A percentile compares a stretch with the other conserved stretches of the same genome.
These are phyloP conservation scores for Harpegnathos saltator DNA, from an alignment of 1,140 invertebrate genomes.

Conservation along the genomic window DNA sequence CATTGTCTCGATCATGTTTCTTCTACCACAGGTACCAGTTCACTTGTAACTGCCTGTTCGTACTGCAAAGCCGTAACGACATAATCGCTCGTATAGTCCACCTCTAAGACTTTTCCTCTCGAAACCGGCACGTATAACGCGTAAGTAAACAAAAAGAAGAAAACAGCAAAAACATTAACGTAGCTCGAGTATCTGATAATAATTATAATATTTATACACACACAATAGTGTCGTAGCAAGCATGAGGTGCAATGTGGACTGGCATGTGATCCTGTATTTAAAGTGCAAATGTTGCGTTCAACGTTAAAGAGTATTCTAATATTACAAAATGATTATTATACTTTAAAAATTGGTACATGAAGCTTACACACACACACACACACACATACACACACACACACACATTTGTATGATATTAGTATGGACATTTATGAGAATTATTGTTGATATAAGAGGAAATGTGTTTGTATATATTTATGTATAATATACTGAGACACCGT, in stretches of 20 bases:
- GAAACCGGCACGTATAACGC: constrained; percentile 28
- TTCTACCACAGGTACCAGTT: constrained; percentile 1
- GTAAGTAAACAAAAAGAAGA: constrained; percentile 30
- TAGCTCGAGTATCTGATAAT: constrained; percentile 63
- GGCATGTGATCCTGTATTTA: constrained; percentile 85
- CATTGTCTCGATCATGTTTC: constrained; percentile 4
- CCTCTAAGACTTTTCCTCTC: constrained; percentile 38
- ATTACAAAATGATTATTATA: constrained; percentile 81
- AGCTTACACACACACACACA: constrained; percentile 63
- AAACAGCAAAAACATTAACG: background rate
- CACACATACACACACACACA: constrained; percentile 64
- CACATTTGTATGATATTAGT: constrained; percentile 75
- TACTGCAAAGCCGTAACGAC: constrained; percentile 17
- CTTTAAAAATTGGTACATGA: constrained; percentile 76
- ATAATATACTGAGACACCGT: constrained; percentile 69
- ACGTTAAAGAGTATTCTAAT: constrained; percentile 83
- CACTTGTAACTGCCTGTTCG: constrained; percentile 20
- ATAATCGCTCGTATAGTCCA: constrained; percentile 45
- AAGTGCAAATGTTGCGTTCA: constrained; percentile 83
- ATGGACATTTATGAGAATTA: constrained; percentile 71
- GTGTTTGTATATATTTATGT: constrained; percentile 82
- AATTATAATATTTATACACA: constrained; percentile 78
- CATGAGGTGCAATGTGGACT: constrained; percentile 79
- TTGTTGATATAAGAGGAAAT: constrained; percentile 77
- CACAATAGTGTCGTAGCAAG: constrained; percentile 66